Conservation (phyloP, 2,797 vertebrate genomes). For the Eremophila alpestris region DNA sequence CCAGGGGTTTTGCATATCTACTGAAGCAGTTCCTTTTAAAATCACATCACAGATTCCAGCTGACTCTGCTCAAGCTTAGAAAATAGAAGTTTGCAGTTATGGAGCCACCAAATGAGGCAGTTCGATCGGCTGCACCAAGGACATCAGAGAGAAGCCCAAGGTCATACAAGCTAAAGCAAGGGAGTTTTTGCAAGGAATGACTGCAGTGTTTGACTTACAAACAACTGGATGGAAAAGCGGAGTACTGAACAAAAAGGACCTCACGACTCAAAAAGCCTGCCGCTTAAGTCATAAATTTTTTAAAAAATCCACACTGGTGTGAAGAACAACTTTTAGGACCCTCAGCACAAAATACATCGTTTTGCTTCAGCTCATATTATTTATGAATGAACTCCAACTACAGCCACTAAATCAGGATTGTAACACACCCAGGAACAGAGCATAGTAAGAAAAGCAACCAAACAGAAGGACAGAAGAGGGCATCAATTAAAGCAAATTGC, state of each 20-base stretch:
- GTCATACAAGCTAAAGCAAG: not conserved
- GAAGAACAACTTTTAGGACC: not conserved
- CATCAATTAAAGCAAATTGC: not conserved
- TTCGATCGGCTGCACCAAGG: constrained; percentile 29
- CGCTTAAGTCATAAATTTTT: not conserved
- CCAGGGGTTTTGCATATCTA: not conserved
- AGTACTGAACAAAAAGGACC: not conserved
- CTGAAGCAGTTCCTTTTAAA: not conserved
- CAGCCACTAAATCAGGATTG: not conserved
- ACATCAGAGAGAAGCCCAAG: not conserved
- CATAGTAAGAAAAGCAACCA: not conserved
- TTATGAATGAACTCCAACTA: not conserved
- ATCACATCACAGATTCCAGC: constrained; percentile 18
- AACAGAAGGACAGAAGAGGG: not conserved
- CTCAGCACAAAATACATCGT: not conserved
- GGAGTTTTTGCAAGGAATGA: not conserved
- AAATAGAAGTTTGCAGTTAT: constrained; percentile 47
- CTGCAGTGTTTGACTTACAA: not conserved
- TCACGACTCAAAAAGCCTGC: not conserved
- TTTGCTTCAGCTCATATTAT: not conserved
- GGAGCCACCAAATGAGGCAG: constrained; percentile 10
- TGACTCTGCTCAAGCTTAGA: constrained; percentile 28
- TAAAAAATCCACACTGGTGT: not conserved
- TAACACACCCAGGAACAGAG: not conserved
- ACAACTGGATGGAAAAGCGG: not conserved